phyloP scores from a whole-genome alignment of 2,888 invertebrate genomes.

The Amiota communis region DNA sequence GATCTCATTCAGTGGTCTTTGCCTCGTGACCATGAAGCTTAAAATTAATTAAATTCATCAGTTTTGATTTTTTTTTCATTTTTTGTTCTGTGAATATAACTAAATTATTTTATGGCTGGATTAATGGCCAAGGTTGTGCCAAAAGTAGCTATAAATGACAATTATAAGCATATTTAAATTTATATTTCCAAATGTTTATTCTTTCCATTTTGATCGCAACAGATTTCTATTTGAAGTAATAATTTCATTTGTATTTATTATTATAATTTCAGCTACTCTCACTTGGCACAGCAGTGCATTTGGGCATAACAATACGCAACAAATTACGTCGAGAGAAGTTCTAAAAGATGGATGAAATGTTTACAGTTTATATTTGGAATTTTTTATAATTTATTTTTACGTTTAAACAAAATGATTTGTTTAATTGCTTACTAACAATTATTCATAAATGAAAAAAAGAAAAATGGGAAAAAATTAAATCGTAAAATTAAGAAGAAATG shows the following conservation, averaged over 20 bases:
- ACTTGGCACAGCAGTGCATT: slow-evolving; percentile 58
- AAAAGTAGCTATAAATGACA: neutral
- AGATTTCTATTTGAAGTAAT: neutral
- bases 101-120: slow-evolving; percentile 7
- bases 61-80: no score
- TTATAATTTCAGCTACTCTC: slow-evolving; percentile 52
- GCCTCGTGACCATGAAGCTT: neutral
- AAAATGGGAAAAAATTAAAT: neutral
- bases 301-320: slow-evolving; percentile 66
- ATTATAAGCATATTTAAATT: neutral
- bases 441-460: neutral
- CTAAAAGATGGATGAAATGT: neutral
- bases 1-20: neutral
- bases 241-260: neutral
- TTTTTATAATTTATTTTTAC: no score
- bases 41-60: neutral
- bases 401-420: no score
- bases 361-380: no score
- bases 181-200: neutral
- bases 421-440: slow-evolving; percentile 7
- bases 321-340: slow-evolving; percentile 60
- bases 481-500: neutral
- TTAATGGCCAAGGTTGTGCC: neutral
- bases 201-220: neutral
- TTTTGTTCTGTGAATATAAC: no score